phyloP scores from a whole-genome alignment of 2,888 invertebrate genomes.

The Dinocampus coccinellae region DNA sequence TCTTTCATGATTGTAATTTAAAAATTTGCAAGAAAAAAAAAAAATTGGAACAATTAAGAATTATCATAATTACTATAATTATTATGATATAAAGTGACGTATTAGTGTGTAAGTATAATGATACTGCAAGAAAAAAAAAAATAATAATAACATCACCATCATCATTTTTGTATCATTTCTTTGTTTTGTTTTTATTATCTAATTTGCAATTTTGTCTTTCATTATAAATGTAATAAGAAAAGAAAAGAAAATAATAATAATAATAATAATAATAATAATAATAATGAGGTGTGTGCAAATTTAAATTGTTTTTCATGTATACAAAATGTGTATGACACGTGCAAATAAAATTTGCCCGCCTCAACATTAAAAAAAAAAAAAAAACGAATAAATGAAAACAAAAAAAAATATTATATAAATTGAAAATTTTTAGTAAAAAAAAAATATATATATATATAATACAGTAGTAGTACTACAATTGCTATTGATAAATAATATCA shows the following conservation, averaged over 20 bases:
- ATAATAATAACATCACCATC: background rate
- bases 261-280: too few relatives aligned
- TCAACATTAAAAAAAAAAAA: background rate
- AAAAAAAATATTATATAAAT: background rate
- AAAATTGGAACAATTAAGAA: slow-evolving; percentile 51
- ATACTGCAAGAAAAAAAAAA: slow-evolving; percentile 40
- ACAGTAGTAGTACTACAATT: too few relatives aligned
- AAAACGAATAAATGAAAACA: background rate
- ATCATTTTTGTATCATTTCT: slow-evolving; percentile 34
- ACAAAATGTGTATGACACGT: background rate
- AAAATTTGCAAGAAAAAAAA: slow-evolving; percentile 34
- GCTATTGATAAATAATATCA: too few relatives aligned
- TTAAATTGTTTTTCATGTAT: background rate
- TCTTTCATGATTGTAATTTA: background rate
- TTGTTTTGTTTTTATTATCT: slow-evolving; percentile 67
- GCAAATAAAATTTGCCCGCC: background rate
- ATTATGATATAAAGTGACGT: slow-evolving; percentile 41
- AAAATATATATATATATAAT: background rate
- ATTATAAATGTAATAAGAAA: slow-evolving; percentile 64
- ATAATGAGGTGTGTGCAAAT: background rate
- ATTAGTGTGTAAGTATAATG: slow-evolving; percentile 48
- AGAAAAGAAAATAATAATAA: slow-evolving; percentile 43
- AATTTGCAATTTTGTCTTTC: slow-evolving; percentile 67
- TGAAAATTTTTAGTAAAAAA: background rate
- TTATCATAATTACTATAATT: slow-evolving; percentile 43